A percentile compares a stretch with the other conserved stretches of the same genome.
These are phyloP conservation scores for Patella ulyssiponensis DNA, from an alignment of 2,888 invertebrate genomes.

Conservation along the genomic window DNA sequence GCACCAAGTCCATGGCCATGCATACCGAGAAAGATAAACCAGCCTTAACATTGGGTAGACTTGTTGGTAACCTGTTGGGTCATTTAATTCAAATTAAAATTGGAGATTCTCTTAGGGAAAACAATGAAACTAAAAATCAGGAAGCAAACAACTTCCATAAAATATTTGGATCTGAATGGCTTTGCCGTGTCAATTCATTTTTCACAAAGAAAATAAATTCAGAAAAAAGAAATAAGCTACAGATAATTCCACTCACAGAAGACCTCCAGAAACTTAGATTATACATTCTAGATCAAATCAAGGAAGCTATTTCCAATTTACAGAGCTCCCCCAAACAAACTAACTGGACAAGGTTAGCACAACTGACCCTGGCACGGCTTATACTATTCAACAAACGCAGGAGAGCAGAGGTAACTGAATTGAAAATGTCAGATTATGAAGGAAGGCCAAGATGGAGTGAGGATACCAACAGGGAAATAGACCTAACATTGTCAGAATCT, in stretches of 20 bases:
- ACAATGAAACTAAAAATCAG: constrained; percentile 2
- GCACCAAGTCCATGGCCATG: not conserved
- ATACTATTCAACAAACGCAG: not conserved
- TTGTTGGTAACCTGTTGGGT: not conserved
- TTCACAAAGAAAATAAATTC: not conserved
- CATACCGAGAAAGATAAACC: not conserved
- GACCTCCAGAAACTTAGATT: not conserved
- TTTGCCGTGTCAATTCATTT: not conserved
- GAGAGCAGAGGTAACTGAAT: not conserved
- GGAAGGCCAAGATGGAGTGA: not conserved
- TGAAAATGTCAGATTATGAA: not conserved
- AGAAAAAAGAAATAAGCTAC: not conserved
- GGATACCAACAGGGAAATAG: not conserved
- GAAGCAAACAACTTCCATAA: not conserved
- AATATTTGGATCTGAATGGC: constrained; percentile 3
- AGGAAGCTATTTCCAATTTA: not conserved
- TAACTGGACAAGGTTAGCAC: not conserved
- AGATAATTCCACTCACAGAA: not conserved
- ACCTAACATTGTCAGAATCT: not conserved
- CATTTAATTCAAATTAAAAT: not conserved
- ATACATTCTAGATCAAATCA: not conserved
- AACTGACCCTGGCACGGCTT: not conserved
- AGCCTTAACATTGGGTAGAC: not conserved
- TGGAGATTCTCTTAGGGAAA: not conserved
- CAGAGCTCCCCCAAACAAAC: not conserved